These are phyloP conservation scores for Drosophila gaucha DNA, from an alignment of 2,888 invertebrate species.

Conservation along the genomic window DNA sequence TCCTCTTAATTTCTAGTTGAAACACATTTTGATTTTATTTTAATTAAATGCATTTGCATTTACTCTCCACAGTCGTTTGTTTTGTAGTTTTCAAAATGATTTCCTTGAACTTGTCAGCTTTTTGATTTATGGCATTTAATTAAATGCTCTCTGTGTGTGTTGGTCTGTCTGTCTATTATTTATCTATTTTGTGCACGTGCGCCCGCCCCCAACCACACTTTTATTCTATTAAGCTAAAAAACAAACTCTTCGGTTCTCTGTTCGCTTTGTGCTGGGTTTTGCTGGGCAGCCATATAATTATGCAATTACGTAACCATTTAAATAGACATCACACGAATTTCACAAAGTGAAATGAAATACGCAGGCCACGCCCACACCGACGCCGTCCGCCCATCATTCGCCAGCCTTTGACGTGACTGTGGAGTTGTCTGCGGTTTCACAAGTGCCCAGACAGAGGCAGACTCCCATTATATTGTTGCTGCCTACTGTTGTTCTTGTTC, in stretches of 20 bases:
- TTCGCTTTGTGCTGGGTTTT: slow-evolving; percentile 28
- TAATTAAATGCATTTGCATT: slow-evolving; percentile 53
- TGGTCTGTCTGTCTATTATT: slow-evolving; percentile 22
- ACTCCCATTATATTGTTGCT: slow-evolving; percentile 16
- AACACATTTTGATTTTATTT: slow-evolving; percentile 31
- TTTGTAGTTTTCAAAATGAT: slow-evolving; percentile 40
- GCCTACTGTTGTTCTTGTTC: slow-evolving; percentile 15
- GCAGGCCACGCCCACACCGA: slow-evolving; percentile 13
- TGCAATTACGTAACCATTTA: slow-evolving; percentile 78
- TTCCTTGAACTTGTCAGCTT: slow-evolving; percentile 61
- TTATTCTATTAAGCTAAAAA: slow-evolving; percentile 17
- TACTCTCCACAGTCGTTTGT: slow-evolving; percentile 7
- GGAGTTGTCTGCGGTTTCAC: slow-evolving; percentile 68
- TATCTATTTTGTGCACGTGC: slow-evolving; percentile 31
- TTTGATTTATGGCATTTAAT: slow-evolving; percentile 73
- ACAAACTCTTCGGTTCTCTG: slow-evolving; percentile 18
- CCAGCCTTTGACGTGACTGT: slow-evolving; percentile 67
- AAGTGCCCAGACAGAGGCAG: slow-evolving; percentile 45
- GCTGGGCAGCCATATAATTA: slow-evolving; percentile 68
- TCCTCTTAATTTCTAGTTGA: background rate
- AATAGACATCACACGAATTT: slow-evolving; percentile 67
- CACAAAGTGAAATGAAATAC: slow-evolving; percentile 63
- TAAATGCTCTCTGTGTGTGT: slow-evolving; percentile 53
- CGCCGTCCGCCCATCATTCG: background rate
- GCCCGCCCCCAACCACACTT: background rate